phyloP scores from a whole-genome alignment of 2,888 invertebrate species.

The Clanis bilineata region DNA sequence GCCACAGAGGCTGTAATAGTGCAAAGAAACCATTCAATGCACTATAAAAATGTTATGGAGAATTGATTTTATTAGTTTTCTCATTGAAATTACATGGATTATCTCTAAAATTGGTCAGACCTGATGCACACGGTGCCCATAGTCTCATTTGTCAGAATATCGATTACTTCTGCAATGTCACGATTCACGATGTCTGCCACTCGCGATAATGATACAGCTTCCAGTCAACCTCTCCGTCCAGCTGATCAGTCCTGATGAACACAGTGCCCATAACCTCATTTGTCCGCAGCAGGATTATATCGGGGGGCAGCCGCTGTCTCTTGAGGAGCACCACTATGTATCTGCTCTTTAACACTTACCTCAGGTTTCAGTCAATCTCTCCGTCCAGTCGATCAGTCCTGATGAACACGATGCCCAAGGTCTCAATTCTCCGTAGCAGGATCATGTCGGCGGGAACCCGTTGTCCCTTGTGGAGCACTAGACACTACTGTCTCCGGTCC shows the following conservation, averaged over 20 bases:
- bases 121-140: constrained; percentile 98
- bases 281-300: constrained; percentile 95
- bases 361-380: no score
- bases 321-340: no score
- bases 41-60: no score
- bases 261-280: constrained; percentile 97
- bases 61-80: no score
- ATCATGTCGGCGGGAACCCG: constrained; percentile 99
- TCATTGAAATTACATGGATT: no score
- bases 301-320: constrained; percentile 97
- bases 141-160: constrained; percentile 95
- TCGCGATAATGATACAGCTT: no score
- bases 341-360: no score
- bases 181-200: constrained; percentile 88
- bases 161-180: constrained; percentile 93
- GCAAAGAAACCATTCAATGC: no score
- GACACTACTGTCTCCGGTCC: constrained; percentile 50
- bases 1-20: no score
- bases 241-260: constrained; percentile 98
- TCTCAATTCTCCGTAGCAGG: constrained; percentile 94
- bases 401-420: constrained; percentile 97
- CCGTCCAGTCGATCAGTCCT: constrained; percentile 41
- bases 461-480: no score
- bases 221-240: constrained; percentile 92
- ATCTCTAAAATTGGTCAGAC: constrained; percentile 99